Percentiles rank a stretch among this genome's conserved stretches.
phyloP scores from a whole-genome alignment of 1,140 invertebrate genomes.

The Holotrichia oblita region DNA sequence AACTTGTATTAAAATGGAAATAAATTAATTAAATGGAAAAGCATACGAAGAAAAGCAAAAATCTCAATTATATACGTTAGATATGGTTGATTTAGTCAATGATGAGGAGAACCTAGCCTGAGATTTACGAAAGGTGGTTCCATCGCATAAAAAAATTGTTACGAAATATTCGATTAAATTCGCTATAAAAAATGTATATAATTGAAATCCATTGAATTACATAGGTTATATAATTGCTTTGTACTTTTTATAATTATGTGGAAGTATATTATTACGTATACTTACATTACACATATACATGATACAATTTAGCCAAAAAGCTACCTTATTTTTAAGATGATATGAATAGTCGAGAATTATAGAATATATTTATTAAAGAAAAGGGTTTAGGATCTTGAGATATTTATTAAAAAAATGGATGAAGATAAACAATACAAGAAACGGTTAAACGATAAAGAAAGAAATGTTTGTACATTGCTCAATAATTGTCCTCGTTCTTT shows the following conservation, averaged over 20 bases:
- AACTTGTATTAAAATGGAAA: conserved; percentile 13
- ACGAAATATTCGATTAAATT: no score
- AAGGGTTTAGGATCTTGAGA: conserved; percentile 56
- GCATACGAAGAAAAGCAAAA: neutral
- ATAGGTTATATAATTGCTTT: conserved; percentile 57
- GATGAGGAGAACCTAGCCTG: no score
- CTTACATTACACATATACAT: conserved; percentile 11
- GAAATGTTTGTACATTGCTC: conserved; percentile 55
- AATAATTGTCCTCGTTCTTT: conserved; percentile 50
- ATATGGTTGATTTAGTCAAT: neutral
- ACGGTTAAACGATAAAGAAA: neutral
- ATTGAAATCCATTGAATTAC: conserved; percentile 38
- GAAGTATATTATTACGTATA: conserved; percentile 47
- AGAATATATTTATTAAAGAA: conserved; percentile 54
- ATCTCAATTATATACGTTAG: neutral
- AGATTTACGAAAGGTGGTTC: no score
- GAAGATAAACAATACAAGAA: neutral
- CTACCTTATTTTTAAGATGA: conserved; percentile 57
- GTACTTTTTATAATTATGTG: conserved; percentile 61
- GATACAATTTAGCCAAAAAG: conserved; percentile 52
- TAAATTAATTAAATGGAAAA: conserved; percentile 11
- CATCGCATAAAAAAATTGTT: no score
- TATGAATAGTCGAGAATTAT: conserved; percentile 49
- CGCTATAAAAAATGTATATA: neutral
- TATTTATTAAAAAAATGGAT: conserved; percentile 53